phyloP scores from a whole-genome alignment of 2,888 invertebrate species.

The Acleris holmiana region DNA sequence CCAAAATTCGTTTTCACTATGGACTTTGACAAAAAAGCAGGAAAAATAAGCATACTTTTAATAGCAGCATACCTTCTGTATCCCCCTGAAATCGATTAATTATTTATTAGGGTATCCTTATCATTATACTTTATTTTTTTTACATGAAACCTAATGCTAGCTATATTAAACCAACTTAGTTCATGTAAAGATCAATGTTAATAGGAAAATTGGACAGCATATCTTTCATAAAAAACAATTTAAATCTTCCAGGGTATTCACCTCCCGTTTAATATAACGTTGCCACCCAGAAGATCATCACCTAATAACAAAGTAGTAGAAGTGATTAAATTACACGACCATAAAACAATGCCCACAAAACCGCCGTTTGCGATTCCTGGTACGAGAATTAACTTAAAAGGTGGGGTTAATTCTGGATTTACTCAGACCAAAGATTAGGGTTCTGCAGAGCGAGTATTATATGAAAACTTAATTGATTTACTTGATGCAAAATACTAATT shows the following conservation, averaged over 20 bases:
- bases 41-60: too few species aligned
- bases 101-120: too few species aligned
- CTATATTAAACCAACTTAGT: too few species aligned
- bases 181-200: too few species aligned
- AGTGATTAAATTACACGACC: slow-evolving; percentile 61
- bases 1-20: too few species aligned
- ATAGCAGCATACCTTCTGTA: too few species aligned
- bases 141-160: too few species aligned
- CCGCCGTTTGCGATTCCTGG: slow-evolving; percentile 48
- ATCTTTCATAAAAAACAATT: not conserved
- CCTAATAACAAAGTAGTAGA: slow-evolving; percentile 56
- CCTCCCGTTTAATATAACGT: slow-evolving; percentile 27
- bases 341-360: slow-evolving; percentile 61
- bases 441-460: not conserved
- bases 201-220: too few species aligned
- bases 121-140: too few species aligned
- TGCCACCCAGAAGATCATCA: slow-evolving; percentile 42
- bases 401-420: slow-evolving; percentile 28
- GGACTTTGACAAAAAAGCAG: too few species aligned
- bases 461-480: not conserved
- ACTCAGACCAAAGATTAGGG: slow-evolving; percentile 1
- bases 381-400: slow-evolving; percentile 48
- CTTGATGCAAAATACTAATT: too few species aligned
- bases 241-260: slow-evolving; percentile 2
- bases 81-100: too few species aligned